phyloP scores from a whole-genome alignment of 2,113 vertebrate species.

The Chauna torquata region DNA sequence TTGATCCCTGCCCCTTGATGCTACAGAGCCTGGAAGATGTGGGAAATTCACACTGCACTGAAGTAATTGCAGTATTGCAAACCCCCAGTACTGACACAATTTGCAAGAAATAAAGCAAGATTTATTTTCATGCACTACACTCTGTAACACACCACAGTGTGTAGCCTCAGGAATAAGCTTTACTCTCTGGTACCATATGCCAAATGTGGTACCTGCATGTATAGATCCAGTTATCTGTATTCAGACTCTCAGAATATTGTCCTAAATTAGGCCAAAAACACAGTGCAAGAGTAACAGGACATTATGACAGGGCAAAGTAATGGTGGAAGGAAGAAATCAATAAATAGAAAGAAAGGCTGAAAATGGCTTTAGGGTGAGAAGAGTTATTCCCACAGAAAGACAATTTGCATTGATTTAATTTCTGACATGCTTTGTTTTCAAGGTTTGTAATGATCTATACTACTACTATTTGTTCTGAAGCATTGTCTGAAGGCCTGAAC shows the following conservation, averaged over 20 bases:
- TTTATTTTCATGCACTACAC: background rate
- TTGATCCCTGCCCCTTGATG: background rate
- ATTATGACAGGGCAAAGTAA: conserved; percentile 5
- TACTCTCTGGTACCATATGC: background rate
- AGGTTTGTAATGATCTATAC: background rate
- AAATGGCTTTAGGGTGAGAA: conserved; percentile 24
- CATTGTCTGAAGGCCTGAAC: background rate
- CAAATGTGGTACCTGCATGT: background rate
- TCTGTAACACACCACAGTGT: background rate
- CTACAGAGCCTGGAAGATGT: background rate
- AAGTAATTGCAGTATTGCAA: background rate
- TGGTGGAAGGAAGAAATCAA: background rate
- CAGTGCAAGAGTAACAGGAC: background rate
- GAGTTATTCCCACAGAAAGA: conserved; percentile 20
- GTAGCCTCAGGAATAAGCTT: background rate
- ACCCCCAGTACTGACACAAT: background rate
- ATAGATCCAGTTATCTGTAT: background rate
- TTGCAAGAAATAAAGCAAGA: background rate
- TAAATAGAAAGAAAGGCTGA: conserved; percentile 24
- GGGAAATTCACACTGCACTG: background rate
- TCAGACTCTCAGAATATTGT: background rate
- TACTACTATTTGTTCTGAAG: background rate
- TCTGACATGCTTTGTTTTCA: conserved; percentile 41
- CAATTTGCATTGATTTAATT: conserved; percentile 47
- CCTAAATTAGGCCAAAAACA: conserved; percentile 18